A percentile compares a stretch with the other conserved stretches of the same genome.
Conservation (phyloP, 2,797 vertebrate genomes). For the Enteromius radiatus region DNA sequence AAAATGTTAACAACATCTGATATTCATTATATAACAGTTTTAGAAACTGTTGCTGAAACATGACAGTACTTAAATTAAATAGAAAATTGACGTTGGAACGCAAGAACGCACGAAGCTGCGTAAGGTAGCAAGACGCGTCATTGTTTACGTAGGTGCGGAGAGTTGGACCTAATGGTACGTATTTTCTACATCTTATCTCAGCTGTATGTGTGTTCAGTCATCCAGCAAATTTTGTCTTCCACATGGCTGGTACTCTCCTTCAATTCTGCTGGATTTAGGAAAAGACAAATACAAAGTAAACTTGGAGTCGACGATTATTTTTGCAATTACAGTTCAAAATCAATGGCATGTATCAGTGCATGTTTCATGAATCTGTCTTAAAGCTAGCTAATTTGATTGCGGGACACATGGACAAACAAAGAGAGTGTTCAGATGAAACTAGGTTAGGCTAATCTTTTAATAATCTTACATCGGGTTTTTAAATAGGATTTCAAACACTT, state of each 20-base stretch:
- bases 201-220: not conserved
- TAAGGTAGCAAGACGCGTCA: not conserved
- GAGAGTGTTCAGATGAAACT: slow-evolving; percentile 71
- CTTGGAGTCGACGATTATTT: slow-evolving; percentile 1
- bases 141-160: not conserved
- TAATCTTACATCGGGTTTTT: slow-evolving; percentile 73
- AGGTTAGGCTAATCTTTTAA: slow-evolving; percentile 80
- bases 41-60: not conserved
- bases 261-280: not conserved
- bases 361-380: slow-evolving; percentile 54
- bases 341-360: not conserved
- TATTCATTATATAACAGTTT: not conserved
- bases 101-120: not conserved
- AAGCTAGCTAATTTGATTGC: slow-evolving; percentile 69
- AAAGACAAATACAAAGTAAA: slow-evolving; percentile 15
- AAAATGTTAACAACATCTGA: not conserved
- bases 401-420: slow-evolving; percentile 70
- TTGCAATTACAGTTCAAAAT: not conserved
- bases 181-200: not conserved
- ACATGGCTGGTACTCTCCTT: not conserved
- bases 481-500: slow-evolving; percentile 62
- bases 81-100: not conserved
- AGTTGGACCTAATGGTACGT: not conserved
- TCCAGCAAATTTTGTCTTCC: not conserved
- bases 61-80: not conserved